phyloP scores from a whole-genome alignment of 1,140 invertebrate species.

The Lordiphosa stackelbergi region DNA sequence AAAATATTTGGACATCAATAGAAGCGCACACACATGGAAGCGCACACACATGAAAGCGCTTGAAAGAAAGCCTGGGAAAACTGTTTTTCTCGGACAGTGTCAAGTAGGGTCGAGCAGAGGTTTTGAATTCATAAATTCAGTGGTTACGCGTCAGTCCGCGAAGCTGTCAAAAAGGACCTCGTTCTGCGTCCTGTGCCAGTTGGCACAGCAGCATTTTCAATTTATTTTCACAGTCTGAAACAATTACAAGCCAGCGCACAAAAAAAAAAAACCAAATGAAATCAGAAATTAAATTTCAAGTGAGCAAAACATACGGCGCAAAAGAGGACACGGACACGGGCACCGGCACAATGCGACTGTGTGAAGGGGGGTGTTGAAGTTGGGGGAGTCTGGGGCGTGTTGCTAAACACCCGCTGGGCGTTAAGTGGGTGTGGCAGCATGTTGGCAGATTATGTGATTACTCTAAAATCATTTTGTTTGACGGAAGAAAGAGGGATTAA shows the following conservation, averaged over 20 bases:
- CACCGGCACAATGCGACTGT: not conserved
- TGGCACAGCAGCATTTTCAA: slow-evolving; percentile 63
- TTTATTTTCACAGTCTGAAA: slow-evolving; percentile 74
- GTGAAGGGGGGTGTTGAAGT: slow-evolving; percentile 20
- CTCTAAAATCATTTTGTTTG: slow-evolving; percentile 26
- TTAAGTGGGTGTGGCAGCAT: slow-evolving; percentile 18
- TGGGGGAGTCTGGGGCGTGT: slow-evolving; percentile 33
- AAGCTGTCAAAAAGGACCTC: slow-evolving; percentile 67
- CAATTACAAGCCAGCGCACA: slow-evolving; percentile 48
- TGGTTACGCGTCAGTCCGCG: slow-evolving; percentile 56
- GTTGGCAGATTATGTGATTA: slow-evolving; percentile 55
- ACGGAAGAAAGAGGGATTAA: not conserved
- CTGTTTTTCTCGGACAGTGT: slow-evolving; percentile 30
- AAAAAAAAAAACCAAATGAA: slow-evolving; percentile 49
- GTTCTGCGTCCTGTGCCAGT: slow-evolving; percentile 41
- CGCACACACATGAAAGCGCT: slow-evolving; percentile 33
- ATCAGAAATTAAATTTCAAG: slow-evolving; percentile 73
- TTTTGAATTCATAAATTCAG: slow-evolving; percentile 19
- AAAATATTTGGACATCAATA: slow-evolving; percentile 75
- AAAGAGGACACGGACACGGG: slow-evolving; percentile 4
- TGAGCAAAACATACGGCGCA: slow-evolving; percentile 69
- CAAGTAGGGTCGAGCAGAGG: slow-evolving; percentile 1
- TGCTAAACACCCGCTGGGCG: slow-evolving; percentile 43
- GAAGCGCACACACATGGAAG: slow-evolving; percentile 36
- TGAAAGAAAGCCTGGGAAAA: slow-evolving; percentile 48